A percentile compares a stretch with the other conserved stretches of the same genome.
phyloP scores from a whole-genome alignment of 1,140 invertebrate species.

The Brachionus plicatilis region DNA sequence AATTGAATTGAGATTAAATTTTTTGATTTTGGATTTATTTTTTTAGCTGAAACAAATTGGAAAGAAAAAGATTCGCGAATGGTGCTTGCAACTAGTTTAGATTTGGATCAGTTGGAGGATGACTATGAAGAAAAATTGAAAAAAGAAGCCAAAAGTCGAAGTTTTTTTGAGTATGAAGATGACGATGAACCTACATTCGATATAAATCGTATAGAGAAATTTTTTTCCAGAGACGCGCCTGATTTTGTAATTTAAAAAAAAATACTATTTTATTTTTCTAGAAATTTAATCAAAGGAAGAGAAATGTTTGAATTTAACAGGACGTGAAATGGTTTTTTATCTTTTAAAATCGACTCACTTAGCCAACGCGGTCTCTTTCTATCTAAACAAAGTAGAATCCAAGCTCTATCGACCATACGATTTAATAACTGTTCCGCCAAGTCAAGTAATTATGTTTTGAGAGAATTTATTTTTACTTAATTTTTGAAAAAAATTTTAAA shows the following conservation, averaged over 20 bases:
- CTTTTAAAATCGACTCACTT: constrained; percentile 4
- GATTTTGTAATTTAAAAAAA: constrained; percentile 38
- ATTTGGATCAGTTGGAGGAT: constrained; percentile 11
- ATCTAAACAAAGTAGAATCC: neutral
- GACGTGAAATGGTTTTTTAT: constrained; percentile 36
- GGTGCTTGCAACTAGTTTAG: neutral
- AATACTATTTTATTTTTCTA: neutral
- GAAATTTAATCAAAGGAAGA: neutral
- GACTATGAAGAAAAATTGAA: neutral
- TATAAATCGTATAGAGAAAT: neutral
- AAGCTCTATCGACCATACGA: constrained; percentile 18
- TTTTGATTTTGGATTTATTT: neutral
- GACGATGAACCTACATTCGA: neutral
- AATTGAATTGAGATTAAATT: neutral
- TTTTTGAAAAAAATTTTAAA: too few relatives aligned
- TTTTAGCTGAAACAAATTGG: constrained; percentile 29
- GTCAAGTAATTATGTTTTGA: neutral
- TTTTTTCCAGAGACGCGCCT: neutral
- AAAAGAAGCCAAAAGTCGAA: neutral
- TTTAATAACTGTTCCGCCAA: constrained; percentile 8
- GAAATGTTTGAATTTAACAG: constrained; percentile 22
- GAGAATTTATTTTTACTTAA: too few relatives aligned
- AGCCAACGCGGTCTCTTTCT: neutral
- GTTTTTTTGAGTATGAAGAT: neutral
- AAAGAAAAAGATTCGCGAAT: constrained; percentile 13